Evolutionary conservation across 2,113 vertebrate genomes (phyloP).

Genomic region (Aviceda subcristata): DNA sequence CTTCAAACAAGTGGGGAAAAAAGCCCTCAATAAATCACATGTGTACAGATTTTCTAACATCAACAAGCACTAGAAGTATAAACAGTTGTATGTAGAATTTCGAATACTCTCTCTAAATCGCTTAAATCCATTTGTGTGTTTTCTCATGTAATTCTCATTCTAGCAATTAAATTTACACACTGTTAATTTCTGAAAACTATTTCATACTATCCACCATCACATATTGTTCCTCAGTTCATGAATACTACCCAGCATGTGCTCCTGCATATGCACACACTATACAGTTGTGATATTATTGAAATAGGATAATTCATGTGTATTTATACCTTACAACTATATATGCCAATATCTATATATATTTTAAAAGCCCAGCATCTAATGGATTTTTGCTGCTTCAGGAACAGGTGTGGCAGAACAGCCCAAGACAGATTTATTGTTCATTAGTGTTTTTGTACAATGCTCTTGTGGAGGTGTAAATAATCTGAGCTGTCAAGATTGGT

Average conservation of each 20-base stretch:
- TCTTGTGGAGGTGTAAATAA: conserved; percentile 81
- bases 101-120: not conserved
- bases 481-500: conserved; percentile 77
- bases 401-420: conserved; percentile 81
- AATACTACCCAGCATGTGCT: not conserved
- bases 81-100: conserved; percentile 1
- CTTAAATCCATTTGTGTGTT: not conserved
- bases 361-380: conserved; percentile 70
- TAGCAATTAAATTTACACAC: not conserved
- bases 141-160: conserved; percentile 15
- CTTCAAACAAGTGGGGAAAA: not conserved
- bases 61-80: not conserved
- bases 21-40: not conserved
- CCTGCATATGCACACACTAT: not conserved
- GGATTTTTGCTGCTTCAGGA: conserved; percentile 77
- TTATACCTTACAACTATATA: conserved; percentile 44
- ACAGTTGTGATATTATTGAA: conserved; percentile 1
- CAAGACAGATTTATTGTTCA: conserved; percentile 83
- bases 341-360: conserved; percentile 55
- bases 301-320: not conserved
- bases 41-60: conserved; percentile 20
- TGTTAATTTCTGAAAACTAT: conserved; percentile 26
- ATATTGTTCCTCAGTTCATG: not conserved
- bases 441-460: conserved; percentile 81
- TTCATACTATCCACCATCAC: not conserved